Evolutionary conservation across 2,113 vertebrate species (phyloP), one percentile per base, ranked within the genome.

Genomic region (Eubucco bourcierii): DNA sequence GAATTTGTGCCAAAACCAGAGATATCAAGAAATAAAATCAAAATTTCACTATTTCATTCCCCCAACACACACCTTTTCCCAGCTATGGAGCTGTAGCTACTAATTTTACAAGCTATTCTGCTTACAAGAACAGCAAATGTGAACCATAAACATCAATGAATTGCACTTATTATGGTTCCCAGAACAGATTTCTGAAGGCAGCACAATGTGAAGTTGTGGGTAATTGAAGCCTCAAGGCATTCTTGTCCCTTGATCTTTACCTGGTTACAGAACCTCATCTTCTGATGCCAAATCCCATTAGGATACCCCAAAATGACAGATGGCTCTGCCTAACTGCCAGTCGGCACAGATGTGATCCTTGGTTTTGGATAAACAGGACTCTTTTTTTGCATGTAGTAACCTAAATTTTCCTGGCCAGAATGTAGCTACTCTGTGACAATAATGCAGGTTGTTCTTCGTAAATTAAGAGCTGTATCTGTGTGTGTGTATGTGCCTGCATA

Each of bases 221-320:
- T 88, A 96, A 97, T 96, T 96, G 94, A 96, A 87, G 94, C 97
- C 97, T 79, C 34, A 13, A 95, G 97, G 98, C 96, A 95, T 95
- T 94, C 93, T 95, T 96, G 90, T 97, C 90, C 96, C 92, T 94
- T 88, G 60, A 83, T 95, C 79, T 94, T 96, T 41, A 90, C 95
- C 96, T 95, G 90, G 91, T 97, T 93, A 92, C 90, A 93, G 96
- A 93, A 96, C 95, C 93, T 96, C 90, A 87, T 91, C 89, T 87
- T 88, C 94, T 70, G 33, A 50, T 96, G 97, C 98, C 98, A 98
- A 89, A 97, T 97, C 96, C 97, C 95, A 96, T 97, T 96, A 97
- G 97, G 97, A 97, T 94, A 96, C 93, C 94, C 98, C 96, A 80
- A 94, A 91, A 95, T 95, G 97, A 98, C 97, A 97, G 98, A 98